A percentile compares a stretch with the other conserved stretches of the same genome.
These are phyloP conservation scores for Drosophila picticornis DNA, from an alignment of 2,888 invertebrate species.

Conservation along the genomic window DNA sequence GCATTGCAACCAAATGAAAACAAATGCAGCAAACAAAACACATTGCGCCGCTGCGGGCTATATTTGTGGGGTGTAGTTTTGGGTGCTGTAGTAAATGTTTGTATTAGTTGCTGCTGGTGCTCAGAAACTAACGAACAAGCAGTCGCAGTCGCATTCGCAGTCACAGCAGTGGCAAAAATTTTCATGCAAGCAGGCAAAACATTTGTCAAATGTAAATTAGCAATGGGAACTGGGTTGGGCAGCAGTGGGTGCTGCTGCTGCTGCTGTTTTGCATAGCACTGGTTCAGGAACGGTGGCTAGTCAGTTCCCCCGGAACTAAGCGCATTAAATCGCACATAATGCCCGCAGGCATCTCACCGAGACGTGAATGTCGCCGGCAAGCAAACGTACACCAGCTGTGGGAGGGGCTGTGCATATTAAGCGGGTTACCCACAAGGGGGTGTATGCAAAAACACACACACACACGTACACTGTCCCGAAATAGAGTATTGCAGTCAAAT, in stretches of 20 bases:
- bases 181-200: slow-evolving; percentile 75
- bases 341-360: slow-evolving; percentile 80
- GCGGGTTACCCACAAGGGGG: neutral
- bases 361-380: slow-evolving; percentile 78
- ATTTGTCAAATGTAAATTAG: slow-evolving; percentile 83
- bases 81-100: slow-evolving; percentile 25
- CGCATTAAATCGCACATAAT: slow-evolving; percentile 82
- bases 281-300: slow-evolving; percentile 17
- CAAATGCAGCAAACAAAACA: slow-evolving; percentile 80
- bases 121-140: slow-evolving; percentile 70
- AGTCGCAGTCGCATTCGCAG: slow-evolving; percentile 56
- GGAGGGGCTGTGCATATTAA: neutral
- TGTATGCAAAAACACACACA: neutral
- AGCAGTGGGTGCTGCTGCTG: slow-evolving; percentile 10
- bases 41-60: slow-evolving; percentile 58
- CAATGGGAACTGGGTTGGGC: slow-evolving; percentile 45
- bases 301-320: slow-evolving; percentile 64
- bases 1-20: slow-evolving; percentile 77
- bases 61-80: slow-evolving; percentile 17
- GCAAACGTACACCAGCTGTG: slow-evolving; percentile 57
- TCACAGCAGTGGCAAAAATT: slow-evolving; percentile 71
- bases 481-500: slow-evolving; percentile 54
- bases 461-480: slow-evolving; percentile 20
- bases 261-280: slow-evolving; percentile 43
- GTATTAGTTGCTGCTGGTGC: slow-evolving; percentile 53